Base-by-base conservation (phyloP, 2,888 invertebrate species). In the Drosophila fulvimacula region DNA sequence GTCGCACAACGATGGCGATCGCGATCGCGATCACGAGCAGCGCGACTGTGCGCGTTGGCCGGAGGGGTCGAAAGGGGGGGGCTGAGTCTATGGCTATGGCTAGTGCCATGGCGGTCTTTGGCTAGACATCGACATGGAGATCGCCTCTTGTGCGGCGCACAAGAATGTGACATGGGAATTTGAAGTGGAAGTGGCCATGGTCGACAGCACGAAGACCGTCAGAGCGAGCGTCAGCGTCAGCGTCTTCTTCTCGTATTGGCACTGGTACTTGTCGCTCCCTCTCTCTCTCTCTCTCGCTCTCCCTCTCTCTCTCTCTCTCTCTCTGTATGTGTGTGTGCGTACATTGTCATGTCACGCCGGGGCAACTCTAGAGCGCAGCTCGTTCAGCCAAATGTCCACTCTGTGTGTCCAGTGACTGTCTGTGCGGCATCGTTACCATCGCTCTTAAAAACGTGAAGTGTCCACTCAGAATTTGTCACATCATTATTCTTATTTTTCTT, bases 401-500 rank as follows among this genome's bases (percentile, higher is more conserved):
- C 59, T 59, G 75, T 60, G 59, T 60, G 64, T 67, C 63, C 61
- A 52, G 41, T 11, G 68, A 53, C 48, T 19, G 59, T 65, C 60
- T 72, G 65, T 60, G 46, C 65, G 67, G 53, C 69, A 63, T 41
- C 62, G 62, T 60, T 57, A 21, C 41, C 64, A 41, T 51, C 39
- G 73, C 77, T 75, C 74, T 81, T 68, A 58, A 77, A 69, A 79
- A 69, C 59, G 41, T 87, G 52, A 85, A 87, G 87, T 87, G 71
- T 78, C 88, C 88, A 87, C 86, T 84, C 74, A 79, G 81, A 87
- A 88, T 88, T 86, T 88, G 88, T 88, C 88, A 89, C 89, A 88
- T 88, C 88, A 88, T 88, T 88, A 89, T 88, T 89, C 89, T 88
- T 88, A 88, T 89, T 89, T 87, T 87, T 89, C 79, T 86, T 84